Conservation (phyloP, 2,113 vertebrate species). For the Toxotes chatareus region DNA sequence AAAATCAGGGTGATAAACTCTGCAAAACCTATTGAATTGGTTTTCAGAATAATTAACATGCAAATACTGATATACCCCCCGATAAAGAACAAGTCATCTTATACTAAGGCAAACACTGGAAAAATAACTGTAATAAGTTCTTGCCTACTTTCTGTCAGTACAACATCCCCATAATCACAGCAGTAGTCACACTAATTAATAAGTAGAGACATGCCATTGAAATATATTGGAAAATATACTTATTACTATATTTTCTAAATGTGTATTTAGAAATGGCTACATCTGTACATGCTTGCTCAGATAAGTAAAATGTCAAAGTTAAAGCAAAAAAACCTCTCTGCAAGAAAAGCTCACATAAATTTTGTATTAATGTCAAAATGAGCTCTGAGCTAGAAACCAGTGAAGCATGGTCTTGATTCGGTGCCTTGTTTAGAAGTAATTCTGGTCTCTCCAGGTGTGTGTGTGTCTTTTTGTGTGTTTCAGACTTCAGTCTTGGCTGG, state of each 20-base stretch:
- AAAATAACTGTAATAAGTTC: neutral
- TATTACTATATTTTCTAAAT: neutral
- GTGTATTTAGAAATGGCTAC: neutral
- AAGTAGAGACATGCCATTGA: neutral
- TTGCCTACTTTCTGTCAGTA: neutral
- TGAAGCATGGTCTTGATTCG: slow-evolving; percentile 26
- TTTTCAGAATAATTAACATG: slow-evolving; percentile 9
- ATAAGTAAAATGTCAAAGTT: slow-evolving; percentile 14
- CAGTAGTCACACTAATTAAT: neutral
- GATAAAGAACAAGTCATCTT: neutral
- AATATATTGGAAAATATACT: neutral
- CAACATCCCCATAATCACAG: neutral
- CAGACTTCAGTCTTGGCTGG: slow-evolving; percentile 32
- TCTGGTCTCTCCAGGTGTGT: slow-evolving; percentile 36
- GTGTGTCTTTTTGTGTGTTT: slow-evolving; percentile 18
- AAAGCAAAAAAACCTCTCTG: slow-evolving; percentile 1
- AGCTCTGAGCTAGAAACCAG: slow-evolving; percentile 23
- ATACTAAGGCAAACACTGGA: neutral
- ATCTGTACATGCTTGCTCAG: neutral
- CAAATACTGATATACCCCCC: neutral
- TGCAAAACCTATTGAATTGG: neutral
- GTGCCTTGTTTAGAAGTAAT: slow-evolving; percentile 13
- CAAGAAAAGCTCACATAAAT: slow-evolving; percentile 6
- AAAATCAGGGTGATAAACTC: slow-evolving; percentile 2
- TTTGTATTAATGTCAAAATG: slow-evolving; percentile 32